A percentile compares a stretch with the other conserved stretches of the same genome.
phyloP scores from a whole-genome alignment of 2,797 vertebrate genomes.

The Falco peregrinus region DNA sequence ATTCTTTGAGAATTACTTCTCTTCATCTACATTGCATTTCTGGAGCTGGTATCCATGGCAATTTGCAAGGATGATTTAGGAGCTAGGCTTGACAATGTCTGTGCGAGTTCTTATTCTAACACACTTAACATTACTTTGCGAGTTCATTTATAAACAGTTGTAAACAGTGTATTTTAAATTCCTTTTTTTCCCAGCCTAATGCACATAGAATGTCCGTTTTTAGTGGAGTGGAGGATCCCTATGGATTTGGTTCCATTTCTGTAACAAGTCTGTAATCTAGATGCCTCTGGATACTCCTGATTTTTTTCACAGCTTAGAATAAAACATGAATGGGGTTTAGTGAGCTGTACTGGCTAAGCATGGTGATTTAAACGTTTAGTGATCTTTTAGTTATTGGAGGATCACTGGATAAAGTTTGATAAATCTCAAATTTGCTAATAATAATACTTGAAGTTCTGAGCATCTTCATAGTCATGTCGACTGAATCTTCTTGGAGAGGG shows the following conservation, averaged over 20 bases:
- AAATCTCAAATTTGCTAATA: background rate
- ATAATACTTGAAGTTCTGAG: background rate
- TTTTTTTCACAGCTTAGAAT: background rate
- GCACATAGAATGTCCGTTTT: background rate
- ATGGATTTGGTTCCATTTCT: background rate
- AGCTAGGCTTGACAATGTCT: background rate
- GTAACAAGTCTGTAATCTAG: background rate
- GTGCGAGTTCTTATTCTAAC: background rate
- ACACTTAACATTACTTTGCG: background rate
- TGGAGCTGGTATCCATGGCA: constrained; percentile 36
- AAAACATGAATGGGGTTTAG: background rate
- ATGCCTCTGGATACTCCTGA: background rate
- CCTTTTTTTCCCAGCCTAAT: too few species aligned
- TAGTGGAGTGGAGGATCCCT: background rate
- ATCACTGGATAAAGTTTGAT: background rate
- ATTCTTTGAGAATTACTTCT: constrained; percentile 11
- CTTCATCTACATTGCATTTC: background rate
- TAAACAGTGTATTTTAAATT: background rate
- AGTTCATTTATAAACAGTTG: background rate
- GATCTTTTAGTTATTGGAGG: background rate
- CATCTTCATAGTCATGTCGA: background rate
- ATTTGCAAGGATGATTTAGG: background rate
- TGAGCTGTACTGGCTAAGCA: background rate
- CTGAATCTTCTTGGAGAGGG: background rate
- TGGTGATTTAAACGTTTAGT: background rate